Conservation (phyloP, 2,888 invertebrate genomes). For the Deladenus siricidicola region DNA sequence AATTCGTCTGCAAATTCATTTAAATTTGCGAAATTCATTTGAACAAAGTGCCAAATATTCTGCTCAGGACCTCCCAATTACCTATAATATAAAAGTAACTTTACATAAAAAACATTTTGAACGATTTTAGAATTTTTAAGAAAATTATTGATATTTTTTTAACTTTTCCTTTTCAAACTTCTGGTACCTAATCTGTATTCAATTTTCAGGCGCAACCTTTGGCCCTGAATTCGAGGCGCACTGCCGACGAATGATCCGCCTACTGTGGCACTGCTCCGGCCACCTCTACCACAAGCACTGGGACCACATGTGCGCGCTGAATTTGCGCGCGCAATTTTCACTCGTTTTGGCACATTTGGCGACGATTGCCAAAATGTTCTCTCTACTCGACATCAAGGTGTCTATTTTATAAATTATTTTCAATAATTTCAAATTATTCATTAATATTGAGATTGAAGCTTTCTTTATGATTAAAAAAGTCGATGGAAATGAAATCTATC, state of each 20-base stretch:
- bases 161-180: too few species aligned
- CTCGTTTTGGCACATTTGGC: slow-evolving; percentile 47
- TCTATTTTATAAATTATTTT: not conserved
- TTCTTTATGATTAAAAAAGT: not conserved
- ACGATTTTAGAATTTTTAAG: too few species aligned
- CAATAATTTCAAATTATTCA: not conserved
- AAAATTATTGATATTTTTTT: too few species aligned
- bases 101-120: too few species aligned
- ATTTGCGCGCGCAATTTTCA: slow-evolving; percentile 44
- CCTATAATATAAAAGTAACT: too few species aligned
- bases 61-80: too few species aligned
- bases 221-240: slow-evolving; percentile 39
- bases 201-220: slow-evolving; percentile 41
- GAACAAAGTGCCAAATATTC: too few species aligned
- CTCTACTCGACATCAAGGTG: slow-evolving; percentile 29
- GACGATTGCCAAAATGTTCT: slow-evolving; percentile 29
- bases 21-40: too few species aligned
- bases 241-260: slow-evolving; percentile 35
- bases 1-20: too few species aligned
- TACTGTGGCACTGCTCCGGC: slow-evolving; percentile 48
- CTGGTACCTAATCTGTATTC: too few species aligned
- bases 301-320: slow-evolving; percentile 42
- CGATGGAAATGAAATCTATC: not conserved
- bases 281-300: slow-evolving; percentile 50
- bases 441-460: not conserved